A percentile compares a stretch with the other conserved stretches of the same genome.
Evolutionary conservation across 2,113 vertebrate genomes (phyloP).

Genomic region (Phalacrocorax brasilianus): DNA sequence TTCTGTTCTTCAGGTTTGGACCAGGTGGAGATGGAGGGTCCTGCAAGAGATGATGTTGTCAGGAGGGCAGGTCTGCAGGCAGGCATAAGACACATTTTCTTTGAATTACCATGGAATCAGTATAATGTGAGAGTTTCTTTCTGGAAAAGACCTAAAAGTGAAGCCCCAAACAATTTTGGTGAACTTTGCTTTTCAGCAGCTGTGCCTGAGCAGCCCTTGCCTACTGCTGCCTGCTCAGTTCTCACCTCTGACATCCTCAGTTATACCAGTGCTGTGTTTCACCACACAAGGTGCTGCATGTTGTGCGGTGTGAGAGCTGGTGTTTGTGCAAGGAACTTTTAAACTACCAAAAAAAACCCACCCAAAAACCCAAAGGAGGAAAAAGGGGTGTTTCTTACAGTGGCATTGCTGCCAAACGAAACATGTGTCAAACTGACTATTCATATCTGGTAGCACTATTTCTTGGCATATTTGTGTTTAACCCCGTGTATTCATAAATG

Average conservation of each 20-base stretch:
- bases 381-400: not conserved
- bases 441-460: not conserved
- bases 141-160: not conserved
- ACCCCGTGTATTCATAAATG: not conserved
- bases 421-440: accelerated
- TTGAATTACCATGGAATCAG: not conserved
- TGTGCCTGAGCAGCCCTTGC: not conserved
- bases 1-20: not conserved
- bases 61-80: not conserved
- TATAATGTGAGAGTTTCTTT: not conserved
- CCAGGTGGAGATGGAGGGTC: not conserved
- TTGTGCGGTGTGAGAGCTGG: not conserved
- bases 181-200: not conserved
- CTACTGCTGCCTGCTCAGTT: not conserved
- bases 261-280: not conserved
- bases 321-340: not conserved
- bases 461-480: not conserved
- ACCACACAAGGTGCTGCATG: not conserved
- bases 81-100: not conserved
- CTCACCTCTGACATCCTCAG: not conserved
- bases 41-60: not conserved
- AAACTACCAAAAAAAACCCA: not conserved
- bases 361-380: too few species aligned
- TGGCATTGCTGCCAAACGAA: not conserved
- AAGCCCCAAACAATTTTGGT: not conserved